Conservation (phyloP, 1,140 invertebrate genomes). For the Aphaenogaster rudis region DNA sequence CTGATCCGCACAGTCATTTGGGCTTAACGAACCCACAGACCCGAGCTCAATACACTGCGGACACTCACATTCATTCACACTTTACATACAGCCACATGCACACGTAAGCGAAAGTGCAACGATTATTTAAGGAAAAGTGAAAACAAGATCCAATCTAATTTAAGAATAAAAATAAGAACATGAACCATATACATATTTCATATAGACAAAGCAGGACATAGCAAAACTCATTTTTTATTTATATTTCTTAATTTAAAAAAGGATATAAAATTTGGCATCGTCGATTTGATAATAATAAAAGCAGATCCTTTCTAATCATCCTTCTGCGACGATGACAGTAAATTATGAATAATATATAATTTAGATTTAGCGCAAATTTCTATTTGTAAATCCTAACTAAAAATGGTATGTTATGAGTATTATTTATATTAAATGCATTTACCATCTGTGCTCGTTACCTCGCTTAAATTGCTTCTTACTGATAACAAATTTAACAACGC, state of each 20-base stretch:
- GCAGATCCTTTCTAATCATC: not conserved
- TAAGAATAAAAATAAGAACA: not conserved
- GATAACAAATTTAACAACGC: not conserved
- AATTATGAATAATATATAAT: constrained; percentile 28
- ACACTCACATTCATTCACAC: not conserved
- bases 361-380: constrained; percentile 3
- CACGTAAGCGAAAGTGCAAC: not conserved
- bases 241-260: not conserved
- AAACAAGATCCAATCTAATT: not conserved
- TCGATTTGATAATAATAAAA: constrained; percentile 48
- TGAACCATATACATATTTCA: not conserved
- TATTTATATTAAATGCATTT: constrained; percentile 29
- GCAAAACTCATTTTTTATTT: not conserved
- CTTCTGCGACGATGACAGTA: constrained; percentile 15
- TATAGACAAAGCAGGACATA: not conserved
- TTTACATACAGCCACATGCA: not conserved
- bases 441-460: not conserved
- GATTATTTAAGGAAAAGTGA: not conserved
- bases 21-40: not conserved
- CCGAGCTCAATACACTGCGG: not conserved
- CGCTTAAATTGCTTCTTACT: not conserved
- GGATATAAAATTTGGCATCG: not conserved
- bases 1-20: not conserved
- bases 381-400: constrained; percentile 9
- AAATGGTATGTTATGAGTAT: not conserved